These are phyloP conservation scores for Chaetops frenatus DNA, from an alignment of 2,113 vertebrate genomes.

Conservation along the genomic window DNA sequence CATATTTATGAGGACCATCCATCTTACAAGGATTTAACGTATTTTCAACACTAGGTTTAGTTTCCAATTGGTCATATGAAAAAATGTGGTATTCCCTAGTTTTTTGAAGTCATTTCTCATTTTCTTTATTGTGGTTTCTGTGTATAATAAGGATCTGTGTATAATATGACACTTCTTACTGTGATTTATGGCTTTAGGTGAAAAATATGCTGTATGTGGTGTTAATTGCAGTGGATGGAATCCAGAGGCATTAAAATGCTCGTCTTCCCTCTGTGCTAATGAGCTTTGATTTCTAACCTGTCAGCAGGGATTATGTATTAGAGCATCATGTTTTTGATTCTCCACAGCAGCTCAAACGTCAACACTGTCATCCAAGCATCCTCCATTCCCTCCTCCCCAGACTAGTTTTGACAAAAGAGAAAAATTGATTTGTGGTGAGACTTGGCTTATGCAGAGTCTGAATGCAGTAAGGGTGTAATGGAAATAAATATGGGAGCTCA, in stretches of 20 bases:
- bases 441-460: neutral
- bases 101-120: conserved; percentile 29
- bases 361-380: neutral
- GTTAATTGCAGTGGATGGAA: conserved; percentile 52
- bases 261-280: neutral
- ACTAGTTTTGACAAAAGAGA: neutral
- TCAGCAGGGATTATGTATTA: conserved; percentile 49
- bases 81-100: neutral
- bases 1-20: neutral
- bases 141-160: neutral
- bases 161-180: neutral
- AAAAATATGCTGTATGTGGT: conserved; percentile 30
- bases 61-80: neutral
- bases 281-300: conserved; percentile 54
- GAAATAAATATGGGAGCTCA: neutral
- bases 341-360: neutral
- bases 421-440: neutral
- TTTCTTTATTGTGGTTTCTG: conserved; percentile 33
- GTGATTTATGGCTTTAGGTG: conserved; percentile 54
- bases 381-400: neutral
- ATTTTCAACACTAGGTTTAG: neutral
- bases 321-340: neutral
- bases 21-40: neutral
- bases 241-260: conserved; percentile 56
- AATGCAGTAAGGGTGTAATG: neutral